Conservation (phyloP, 2,797 vertebrate genomes). For the Leptodactylus fallax region DNA sequence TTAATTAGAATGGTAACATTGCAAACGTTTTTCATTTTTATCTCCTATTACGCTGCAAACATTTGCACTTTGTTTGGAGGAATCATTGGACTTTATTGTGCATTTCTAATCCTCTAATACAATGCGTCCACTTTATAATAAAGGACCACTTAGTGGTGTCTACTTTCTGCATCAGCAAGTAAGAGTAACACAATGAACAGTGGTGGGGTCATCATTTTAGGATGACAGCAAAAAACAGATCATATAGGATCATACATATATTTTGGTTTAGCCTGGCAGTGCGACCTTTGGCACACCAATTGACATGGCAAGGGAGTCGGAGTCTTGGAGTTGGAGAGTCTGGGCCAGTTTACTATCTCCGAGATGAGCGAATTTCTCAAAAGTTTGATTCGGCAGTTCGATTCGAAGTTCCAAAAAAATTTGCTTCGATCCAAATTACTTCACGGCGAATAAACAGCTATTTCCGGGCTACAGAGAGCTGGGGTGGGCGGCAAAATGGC, state of each 20-base stretch:
- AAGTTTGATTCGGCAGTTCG: no score
- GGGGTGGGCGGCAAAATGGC: no score
- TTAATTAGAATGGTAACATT: conserved; percentile 26
- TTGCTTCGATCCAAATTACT: no score
- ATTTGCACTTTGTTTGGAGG: neutral
- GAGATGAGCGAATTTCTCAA: no score
- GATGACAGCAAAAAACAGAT: neutral
- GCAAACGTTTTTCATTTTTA: conserved; percentile 25
- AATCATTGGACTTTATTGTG: neutral
- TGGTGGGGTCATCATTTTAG: neutral
- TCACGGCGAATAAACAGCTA: no score
- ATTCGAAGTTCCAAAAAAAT: no score
- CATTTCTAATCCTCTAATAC: neutral
- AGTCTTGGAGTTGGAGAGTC: no score
- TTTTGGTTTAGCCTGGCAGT: neutral
- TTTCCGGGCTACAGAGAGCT: no score
- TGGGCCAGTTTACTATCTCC: no score
- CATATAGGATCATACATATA: neutral
- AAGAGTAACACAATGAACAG: neutral
- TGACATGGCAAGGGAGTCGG: no score
- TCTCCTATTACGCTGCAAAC: neutral
- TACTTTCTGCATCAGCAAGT: neutral
- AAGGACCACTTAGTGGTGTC: neutral
- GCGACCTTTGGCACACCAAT: no score
- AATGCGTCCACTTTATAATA: neutral